Base-by-base conservation (phyloP, 2,797 vertebrate species). In the Trachurus trachurus region DNA sequence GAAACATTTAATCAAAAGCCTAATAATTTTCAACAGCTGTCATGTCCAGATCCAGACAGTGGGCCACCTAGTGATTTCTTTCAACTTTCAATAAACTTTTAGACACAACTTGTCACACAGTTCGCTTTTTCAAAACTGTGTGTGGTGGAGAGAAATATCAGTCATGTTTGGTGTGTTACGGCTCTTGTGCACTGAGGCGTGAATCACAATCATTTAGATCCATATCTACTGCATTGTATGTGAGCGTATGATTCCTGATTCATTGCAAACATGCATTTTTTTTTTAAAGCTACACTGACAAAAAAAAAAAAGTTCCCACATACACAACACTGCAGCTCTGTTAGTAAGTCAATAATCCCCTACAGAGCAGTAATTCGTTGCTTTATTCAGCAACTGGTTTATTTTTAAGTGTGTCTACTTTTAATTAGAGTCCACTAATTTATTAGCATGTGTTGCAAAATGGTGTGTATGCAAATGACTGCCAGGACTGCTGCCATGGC, bases 321-420 rank as follows among this genome's bases (percentile, higher is more conserved):
- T 52, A 22, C 2, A 53, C 4, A 9, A 26, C 5, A 44, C 11
- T 52, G 15, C n/a, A 29, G 37, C 21, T 61, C 53, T 67, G 29
- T 31, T 49, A 59, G 44, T 62, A 74, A 78, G 49, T 45, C 29
- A 66, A 31, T 31, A 63, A 57, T 78, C 57, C 37, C 62, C 59
- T 17, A 11, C 47, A 52, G n/a, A 81, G n/a, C 22, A 49, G 61
- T 77, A 71, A 86, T 77, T 50, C 72, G 83, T 65, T 56, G 26
- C 13, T 53, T 74, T 53, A 63, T 74, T 74, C 45, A 67, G 53
- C 29, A 9, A 53, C 15, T 37, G 29, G n/a, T 62, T 79, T 40
- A 58, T 67, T 66, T 80, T 69, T 61, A 65, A 47, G 21, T 50
- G 22, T 63, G 42, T 74, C 77, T 45, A 68, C 47, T 73, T 80